Conservation (phyloP, 2,797 vertebrate genomes). For the Syngnathus rostellatus region DNA sequence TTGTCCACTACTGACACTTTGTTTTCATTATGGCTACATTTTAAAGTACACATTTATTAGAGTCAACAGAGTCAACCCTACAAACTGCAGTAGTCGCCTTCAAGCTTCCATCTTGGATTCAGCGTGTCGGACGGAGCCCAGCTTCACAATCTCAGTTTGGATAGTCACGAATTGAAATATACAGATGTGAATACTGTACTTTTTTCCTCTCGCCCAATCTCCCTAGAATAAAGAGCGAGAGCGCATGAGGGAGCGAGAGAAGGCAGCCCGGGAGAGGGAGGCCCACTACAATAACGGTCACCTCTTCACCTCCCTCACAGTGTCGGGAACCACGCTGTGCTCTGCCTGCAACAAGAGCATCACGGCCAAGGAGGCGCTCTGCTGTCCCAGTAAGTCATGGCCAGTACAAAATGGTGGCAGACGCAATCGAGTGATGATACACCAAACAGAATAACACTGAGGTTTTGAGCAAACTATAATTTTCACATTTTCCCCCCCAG, state of each 20-base stretch:
- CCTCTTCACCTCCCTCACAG: slow-evolving; percentile 84
- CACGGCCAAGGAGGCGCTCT: slow-evolving; percentile 87
- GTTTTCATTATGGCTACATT: no score
- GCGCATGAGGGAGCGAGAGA: slow-evolving; percentile 77
- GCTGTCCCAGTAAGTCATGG: slow-evolving; percentile 77
- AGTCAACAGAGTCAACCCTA: no score
- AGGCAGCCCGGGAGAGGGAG: slow-evolving; percentile 78
- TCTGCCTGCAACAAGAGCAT: slow-evolving; percentile 90
- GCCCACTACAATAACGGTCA: slow-evolving; percentile 84
- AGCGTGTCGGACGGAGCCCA: no score
- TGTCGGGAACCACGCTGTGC: slow-evolving; percentile 88
- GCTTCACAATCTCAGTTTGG: no score
- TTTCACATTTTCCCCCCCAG: slow-evolving; percentile 49
- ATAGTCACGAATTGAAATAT: no score
- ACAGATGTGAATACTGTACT: not conserved
- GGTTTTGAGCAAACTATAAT: not conserved
- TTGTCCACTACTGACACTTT: no score
- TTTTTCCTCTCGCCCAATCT: not conserved
- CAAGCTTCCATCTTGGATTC: no score
- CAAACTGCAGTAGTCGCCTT: no score
- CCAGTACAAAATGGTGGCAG: no score
- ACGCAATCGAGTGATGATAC: no score
- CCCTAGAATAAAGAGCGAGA: slow-evolving; percentile 81
- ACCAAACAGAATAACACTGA: no score
- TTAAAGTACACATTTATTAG: no score